Evolutionary conservation across 2,888 invertebrate species (phyloP).

Genomic region (Cerceris rybyensis): DNA sequence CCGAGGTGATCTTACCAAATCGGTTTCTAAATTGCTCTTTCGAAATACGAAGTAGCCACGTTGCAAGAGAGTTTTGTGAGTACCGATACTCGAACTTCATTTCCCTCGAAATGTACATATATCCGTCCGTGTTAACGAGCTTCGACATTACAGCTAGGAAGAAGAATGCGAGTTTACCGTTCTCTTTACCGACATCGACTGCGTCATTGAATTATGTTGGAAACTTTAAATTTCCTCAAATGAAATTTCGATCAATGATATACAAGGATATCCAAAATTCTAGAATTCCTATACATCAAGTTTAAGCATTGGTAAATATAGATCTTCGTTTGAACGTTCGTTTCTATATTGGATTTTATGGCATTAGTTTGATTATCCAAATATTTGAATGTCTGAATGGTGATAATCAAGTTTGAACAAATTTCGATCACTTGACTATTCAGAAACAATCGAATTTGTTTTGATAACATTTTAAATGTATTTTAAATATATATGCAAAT

Average conservation of each 20-base stretch:
- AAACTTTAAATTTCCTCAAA: neutral
- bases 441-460: too few relatives aligned
- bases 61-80: slow-evolving; percentile 10
- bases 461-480: too few relatives aligned
- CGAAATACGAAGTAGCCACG: slow-evolving; percentile 22
- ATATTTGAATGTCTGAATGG: too few relatives aligned
- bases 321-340: too few relatives aligned
- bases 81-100: neutral
- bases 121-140: slow-evolving; percentile 28
- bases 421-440: too few relatives aligned
- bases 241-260: neutral
- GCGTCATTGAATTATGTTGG: slow-evolving; percentile 23
- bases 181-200: slow-evolving; percentile 4
- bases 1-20: slow-evolving; percentile 24
- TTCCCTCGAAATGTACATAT: slow-evolving; percentile 30
- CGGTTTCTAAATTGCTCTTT: slow-evolving; percentile 39
- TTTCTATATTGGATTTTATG: too few relatives aligned
- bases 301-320: too few relatives aligned
- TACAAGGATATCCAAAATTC: too few relatives aligned
- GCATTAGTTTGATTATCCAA: too few relatives aligned
- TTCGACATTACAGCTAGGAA: slow-evolving; percentile 23
- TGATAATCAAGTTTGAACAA: too few relatives aligned
- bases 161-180: slow-evolving; percentile 18
- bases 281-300: too few relatives aligned
- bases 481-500: too few relatives aligned